Evolutionary conservation across 2,797 vertebrate genomes (phyloP).

Genomic region (Platyrinchus mystaceus): DNA sequence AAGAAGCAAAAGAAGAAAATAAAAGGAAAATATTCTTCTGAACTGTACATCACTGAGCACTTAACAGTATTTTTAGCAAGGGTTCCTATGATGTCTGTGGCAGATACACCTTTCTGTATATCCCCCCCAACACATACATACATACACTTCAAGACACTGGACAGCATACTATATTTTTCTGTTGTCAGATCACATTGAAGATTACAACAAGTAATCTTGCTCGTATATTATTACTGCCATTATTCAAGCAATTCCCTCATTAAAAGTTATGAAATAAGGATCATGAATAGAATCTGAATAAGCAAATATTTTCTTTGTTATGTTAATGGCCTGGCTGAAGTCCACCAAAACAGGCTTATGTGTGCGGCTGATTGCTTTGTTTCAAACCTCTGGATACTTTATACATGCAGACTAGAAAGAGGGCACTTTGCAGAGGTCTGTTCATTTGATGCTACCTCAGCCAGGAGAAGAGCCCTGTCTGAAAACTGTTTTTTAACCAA

Average conservation of each 20-base stretch:
- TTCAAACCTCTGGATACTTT: background rate
- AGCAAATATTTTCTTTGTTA: slow-evolving; percentile 48
- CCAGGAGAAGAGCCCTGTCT: background rate
- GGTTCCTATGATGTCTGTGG: background rate
- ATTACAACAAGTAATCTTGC: background rate
- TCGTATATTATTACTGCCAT: background rate
- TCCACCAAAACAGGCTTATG: background rate
- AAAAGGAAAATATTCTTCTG: background rate
- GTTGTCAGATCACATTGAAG: background rate
- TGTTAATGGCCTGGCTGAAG: slow-evolving; percentile 41
- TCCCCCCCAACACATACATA: background rate
- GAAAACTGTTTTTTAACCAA: background rate
- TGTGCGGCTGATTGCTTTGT: background rate
- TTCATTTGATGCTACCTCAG: background rate
- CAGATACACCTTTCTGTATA: background rate
- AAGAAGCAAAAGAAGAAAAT: background rate
- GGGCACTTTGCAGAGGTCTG: background rate
- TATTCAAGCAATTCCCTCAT: slow-evolving; percentile 1
- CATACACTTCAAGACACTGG: background rate
- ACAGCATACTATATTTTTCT: background rate
- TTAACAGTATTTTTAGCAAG: background rate
- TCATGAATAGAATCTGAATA: slow-evolving; percentile 8
- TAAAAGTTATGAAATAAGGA: slow-evolving; percentile 29
- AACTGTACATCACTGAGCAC: background rate
- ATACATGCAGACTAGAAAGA: background rate